phyloP scores from a whole-genome alignment of 1,140 invertebrate genomes.

The Drosophila tropicalis region DNA sequence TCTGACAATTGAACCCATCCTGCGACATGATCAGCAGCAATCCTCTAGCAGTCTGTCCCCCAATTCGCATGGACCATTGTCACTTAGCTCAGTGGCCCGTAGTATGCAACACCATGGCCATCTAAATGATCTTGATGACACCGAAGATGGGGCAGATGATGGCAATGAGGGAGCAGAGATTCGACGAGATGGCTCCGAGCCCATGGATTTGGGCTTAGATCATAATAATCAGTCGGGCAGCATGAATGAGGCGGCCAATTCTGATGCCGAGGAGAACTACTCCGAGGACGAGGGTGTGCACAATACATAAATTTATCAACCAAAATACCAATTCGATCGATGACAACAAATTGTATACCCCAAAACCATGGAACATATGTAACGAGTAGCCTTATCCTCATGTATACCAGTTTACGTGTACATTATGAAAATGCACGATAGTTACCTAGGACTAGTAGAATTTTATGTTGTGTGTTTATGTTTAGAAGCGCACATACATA shows the following conservation, averaged over 20 bases:
- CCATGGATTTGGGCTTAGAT: slow-evolving; percentile 76
- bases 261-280: slow-evolving; percentile 79
- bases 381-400: slow-evolving; percentile 81
- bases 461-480: slow-evolving; percentile 69
- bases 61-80: slow-evolving; percentile 46
- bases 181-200: slow-evolving; percentile 69
- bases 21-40: slow-evolving; percentile 63
- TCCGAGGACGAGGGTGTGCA: slow-evolving; percentile 82
- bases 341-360: slow-evolving; percentile 66
- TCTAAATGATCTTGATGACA: slow-evolving; percentile 43
- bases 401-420: slow-evolving; percentile 81
- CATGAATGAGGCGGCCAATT: slow-evolving; percentile 67
- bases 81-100: slow-evolving; percentile 51
- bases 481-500: slow-evolving; percentile 46
- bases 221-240: slow-evolving; percentile 73
- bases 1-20: slow-evolving; percentile 70
- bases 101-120: slow-evolving; percentile 35
- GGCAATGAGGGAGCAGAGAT: slow-evolving; percentile 50
- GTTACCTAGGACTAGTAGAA: slow-evolving; percentile 66
- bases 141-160: slow-evolving; percentile 10
- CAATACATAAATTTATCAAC: slow-evolving; percentile 62
- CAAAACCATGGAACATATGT: slow-evolving; percentile 76
- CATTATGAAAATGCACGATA: slow-evolving; percentile 55
- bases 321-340: background rate
- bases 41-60: slow-evolving; percentile 52